Conservation (phyloP, 1,140 invertebrate species). For the Chrysopa pallens region DNA sequence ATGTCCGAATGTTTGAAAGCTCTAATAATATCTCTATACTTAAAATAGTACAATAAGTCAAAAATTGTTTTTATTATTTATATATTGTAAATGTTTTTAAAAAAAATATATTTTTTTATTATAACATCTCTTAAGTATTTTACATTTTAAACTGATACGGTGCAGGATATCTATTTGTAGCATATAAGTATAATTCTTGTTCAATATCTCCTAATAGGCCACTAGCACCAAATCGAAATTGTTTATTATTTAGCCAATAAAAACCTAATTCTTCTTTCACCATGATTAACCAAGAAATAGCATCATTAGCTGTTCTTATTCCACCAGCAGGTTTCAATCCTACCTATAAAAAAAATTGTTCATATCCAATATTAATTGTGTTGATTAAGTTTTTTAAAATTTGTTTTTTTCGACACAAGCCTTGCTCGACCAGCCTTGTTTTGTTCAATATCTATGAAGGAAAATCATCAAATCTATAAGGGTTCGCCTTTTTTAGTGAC, state of each 20-base stretch:
- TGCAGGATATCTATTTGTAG: slow-evolving; percentile 11
- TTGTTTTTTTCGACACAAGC: too few species aligned
- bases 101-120: neutral
- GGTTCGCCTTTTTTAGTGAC: too few species aligned
- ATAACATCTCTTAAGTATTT: neutral
- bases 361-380: too few species aligned
- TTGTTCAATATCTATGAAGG: too few species aligned
- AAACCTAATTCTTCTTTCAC: slow-evolving; percentile 72
- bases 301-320: slow-evolving; percentile 72
- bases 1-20: too few species aligned
- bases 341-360: slow-evolving; percentile 46
- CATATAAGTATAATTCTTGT: slow-evolving; percentile 32
- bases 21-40: neutral
- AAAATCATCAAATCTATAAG: too few species aligned
- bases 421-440: too few species aligned
- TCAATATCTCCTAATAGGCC: slow-evolving; percentile 68
- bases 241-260: slow-evolving; percentile 62
- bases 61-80: neutral
- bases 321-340: slow-evolving; percentile 97
- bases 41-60: neutral
- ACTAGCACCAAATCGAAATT: slow-evolving; percentile 93
- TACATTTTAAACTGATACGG: slow-evolving; percentile 2
- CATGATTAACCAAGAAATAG: slow-evolving; percentile 71
- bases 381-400: too few species aligned
- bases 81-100: neutral